phyloP scores from a whole-genome alignment of 2,113 vertebrate genomes.

The Capreolus pygargus region DNA sequence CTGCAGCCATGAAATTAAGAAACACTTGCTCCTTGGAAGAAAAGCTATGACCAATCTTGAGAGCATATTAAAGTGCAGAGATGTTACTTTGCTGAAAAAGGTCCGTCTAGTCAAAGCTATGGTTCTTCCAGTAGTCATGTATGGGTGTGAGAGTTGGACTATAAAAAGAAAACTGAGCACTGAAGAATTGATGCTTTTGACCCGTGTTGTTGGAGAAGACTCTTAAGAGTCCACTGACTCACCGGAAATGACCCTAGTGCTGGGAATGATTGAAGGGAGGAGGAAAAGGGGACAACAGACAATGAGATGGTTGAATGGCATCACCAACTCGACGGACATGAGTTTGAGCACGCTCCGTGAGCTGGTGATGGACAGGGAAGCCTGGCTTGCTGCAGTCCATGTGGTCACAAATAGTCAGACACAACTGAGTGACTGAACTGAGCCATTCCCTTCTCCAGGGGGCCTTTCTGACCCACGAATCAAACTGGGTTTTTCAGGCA shows the following conservation, averaged over 20 bases:
- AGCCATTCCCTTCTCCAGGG: not conserved
- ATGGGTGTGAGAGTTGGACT: not conserved
- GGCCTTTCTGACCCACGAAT: not conserved
- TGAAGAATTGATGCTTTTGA: not conserved
- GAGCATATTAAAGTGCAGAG: not conserved
- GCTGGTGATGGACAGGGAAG: not conserved
- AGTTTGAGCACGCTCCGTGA: not conserved
- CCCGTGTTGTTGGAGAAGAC: not conserved
- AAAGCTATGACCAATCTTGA: not conserved
- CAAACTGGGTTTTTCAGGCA: not conserved
- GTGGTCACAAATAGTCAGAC: not conserved
- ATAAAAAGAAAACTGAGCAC: not conserved
- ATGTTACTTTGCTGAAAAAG: not conserved
- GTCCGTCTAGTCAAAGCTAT: not conserved
- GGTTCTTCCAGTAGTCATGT: not conserved
- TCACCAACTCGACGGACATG: not conserved
- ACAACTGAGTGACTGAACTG: not conserved
- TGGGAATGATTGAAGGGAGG: not conserved
- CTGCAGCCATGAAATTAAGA: not conserved
- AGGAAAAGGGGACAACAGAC: not conserved
- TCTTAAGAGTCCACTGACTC: not conserved
- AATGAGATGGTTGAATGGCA: not conserved
- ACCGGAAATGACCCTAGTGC: not conserved
- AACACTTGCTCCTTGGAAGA: not conserved
- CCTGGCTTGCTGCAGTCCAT: not conserved